Evolutionary conservation across 30 jellyfish, hydroid and myxozoan genomes (phyloP), one percentile per base, ranked within the genome.

Genomic region (Aurelia coerulea): DNA sequence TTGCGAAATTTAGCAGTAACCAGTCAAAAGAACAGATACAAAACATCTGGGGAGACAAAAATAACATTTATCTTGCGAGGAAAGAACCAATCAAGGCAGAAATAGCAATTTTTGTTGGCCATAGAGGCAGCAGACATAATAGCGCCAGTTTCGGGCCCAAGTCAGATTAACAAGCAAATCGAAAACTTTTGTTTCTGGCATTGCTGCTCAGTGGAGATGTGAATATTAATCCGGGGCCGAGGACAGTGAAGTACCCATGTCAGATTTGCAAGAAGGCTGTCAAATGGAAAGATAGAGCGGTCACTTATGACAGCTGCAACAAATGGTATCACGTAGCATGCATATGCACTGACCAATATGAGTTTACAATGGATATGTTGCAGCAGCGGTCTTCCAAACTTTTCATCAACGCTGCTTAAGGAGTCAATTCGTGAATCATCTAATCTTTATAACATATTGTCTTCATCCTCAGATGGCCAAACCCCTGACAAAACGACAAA

Each of bases 351-450:
- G 1, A 71, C 89, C 7, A 42, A 29, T 2, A 23, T 13, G 1
- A 62, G 79, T 15, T 8, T 78, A 12, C 68, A 78, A 23, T 58
- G 89, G 90, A 65, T 80, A 4, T 80, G 81, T 52, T 80, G 90
- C 33, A 5, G 46, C 6, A 62, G 90, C 50, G 90, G 82, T 0
- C 16, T 80, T 32, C 90, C 81, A 39, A 80, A 80, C 33, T 80
- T 80, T 42, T 80, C 68, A 58, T 58, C 18, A 2, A 58, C 68
- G 68, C 5, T 58, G 68, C 5, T 58, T 58, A 6, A 58, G 6
- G 68, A 58, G 68, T 58, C 68, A 58, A 58, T 58, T 58, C 68
- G 68, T 58, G 68, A 58, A 58, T 58, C 68, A 58, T 58, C 68
- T 1, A 18, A 58, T 58, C 5, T 58, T 6, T 58, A 58, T 6